Conservation (phyloP, 1,140 invertebrate genomes). For the Aradophagus sp. region DNA sequence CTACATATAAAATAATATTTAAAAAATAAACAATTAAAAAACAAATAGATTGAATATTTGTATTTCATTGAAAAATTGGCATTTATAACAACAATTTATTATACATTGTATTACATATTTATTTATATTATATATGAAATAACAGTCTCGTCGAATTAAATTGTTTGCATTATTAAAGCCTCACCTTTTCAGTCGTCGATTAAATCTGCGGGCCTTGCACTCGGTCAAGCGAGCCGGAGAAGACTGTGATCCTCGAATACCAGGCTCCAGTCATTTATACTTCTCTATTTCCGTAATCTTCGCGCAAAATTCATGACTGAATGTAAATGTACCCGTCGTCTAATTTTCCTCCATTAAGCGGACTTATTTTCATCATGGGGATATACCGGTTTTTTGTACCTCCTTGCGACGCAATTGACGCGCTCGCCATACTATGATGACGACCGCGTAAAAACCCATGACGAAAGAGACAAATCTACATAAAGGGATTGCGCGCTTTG, state of each 20-base stretch:
- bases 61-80: too few relatives aligned
- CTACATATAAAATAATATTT: too few relatives aligned
- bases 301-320: constrained; percentile 24
- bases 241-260: constrained; percentile 27
- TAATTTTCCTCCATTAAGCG: constrained; percentile 38
- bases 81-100: too few relatives aligned
- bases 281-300: constrained; percentile 32
- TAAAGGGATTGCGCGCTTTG: constrained; percentile 21
- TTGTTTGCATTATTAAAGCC: background rate
- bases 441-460: constrained; percentile 12
- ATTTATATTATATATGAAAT: too few relatives aligned
- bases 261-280: constrained; percentile 25
- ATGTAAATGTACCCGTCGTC: constrained; percentile 18
- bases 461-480: constrained; percentile 22
- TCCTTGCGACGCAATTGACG: constrained; percentile 9
- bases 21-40: too few relatives aligned
- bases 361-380: constrained; percentile 42
- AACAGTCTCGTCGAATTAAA: background rate
- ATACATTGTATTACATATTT: too few relatives aligned
- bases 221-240: background rate
- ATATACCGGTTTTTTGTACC: constrained; percentile 25
- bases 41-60: too few relatives aligned
- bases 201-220: constrained; percentile 1
- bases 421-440: constrained; percentile 23
- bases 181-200: background rate